phyloP scores from a whole-genome alignment of 2,797 vertebrate genomes.

The Manis crassicaudata region DNA sequence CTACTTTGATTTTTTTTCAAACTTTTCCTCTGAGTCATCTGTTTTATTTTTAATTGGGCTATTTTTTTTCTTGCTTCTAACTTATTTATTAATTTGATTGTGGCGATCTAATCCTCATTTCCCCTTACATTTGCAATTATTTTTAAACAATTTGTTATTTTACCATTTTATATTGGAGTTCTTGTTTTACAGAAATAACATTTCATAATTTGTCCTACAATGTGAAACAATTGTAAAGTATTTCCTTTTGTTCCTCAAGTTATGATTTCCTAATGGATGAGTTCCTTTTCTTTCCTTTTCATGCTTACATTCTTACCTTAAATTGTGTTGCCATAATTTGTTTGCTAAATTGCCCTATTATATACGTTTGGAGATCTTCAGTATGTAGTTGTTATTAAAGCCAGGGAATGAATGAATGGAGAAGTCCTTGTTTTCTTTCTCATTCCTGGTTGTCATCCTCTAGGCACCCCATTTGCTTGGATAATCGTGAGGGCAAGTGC shows the following conservation, averaged over 20 bases:
- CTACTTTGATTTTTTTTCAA: background rate
- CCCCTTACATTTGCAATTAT: background rate
- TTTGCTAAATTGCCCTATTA: background rate
- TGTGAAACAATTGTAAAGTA: background rate
- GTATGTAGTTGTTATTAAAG: too few relatives aligned
- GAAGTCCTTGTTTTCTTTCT: background rate
- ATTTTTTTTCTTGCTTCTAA: background rate
- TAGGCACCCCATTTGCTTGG: background rate
- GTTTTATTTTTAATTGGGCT: background rate
- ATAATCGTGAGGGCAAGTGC: background rate
- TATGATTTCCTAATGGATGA: background rate
- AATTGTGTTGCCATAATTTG: background rate
- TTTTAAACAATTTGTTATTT: background rate
- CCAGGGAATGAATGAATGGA: too few relatives aligned
- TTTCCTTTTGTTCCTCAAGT: background rate
- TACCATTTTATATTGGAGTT: background rate
- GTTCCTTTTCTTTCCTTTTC: background rate
- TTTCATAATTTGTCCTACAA: slow-evolving; percentile 4
- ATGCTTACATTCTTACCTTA: background rate
- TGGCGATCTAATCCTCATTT: background rate
- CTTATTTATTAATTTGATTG: background rate
- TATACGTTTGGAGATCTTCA: too few relatives aligned
- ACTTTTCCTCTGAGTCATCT: background rate
- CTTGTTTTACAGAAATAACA: background rate
- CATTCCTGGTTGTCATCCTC: background rate